Evolutionary conservation across 2,888 invertebrate genomes (phyloP).

Genomic region (Ethmia dodecea): DNA sequence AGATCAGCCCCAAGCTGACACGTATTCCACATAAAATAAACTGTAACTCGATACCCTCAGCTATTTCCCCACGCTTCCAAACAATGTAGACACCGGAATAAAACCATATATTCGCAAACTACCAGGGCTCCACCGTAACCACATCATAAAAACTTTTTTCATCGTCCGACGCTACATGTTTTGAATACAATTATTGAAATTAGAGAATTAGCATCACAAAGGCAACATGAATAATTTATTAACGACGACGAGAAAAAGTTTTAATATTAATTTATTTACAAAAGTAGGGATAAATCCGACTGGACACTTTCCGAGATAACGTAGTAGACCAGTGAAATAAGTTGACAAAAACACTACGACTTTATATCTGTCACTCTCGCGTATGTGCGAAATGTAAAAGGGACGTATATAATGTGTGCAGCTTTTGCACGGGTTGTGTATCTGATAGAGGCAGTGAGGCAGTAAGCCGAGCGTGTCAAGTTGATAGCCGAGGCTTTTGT

Average conservation of each 20-base stretch:
- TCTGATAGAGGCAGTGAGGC: constrained; percentile 15
- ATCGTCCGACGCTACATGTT: constrained; percentile 42
- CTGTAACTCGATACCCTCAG: too few relatives aligned
- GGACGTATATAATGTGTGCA: background rate
- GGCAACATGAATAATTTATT: constrained; percentile 45
- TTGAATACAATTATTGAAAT: constrained; percentile 52
- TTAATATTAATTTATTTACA: constrained; percentile 28
- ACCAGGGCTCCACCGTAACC: constrained; percentile 2
- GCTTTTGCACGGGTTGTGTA: constrained; percentile 6
- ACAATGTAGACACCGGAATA: too few relatives aligned
- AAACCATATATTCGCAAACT: background rate
- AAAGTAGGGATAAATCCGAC: background rate
- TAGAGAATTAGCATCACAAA: constrained; percentile 52
- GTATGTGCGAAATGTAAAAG: background rate
- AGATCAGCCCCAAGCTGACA: too few relatives aligned
- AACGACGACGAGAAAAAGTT: constrained; percentile 28
- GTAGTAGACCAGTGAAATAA: background rate
- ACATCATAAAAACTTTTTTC: constrained; percentile 16
- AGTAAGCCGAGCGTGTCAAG: constrained; percentile 46
- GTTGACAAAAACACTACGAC: background rate
- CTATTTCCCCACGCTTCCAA: too few relatives aligned
- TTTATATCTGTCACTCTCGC: background rate
- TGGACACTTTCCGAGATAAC: background rate
- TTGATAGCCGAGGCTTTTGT: constrained; percentile 56
- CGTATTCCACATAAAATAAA: too few relatives aligned